Evolutionary conservation across 2,113 vertebrate species (phyloP).

Genomic region (Corynorhinus townsendii): DNA sequence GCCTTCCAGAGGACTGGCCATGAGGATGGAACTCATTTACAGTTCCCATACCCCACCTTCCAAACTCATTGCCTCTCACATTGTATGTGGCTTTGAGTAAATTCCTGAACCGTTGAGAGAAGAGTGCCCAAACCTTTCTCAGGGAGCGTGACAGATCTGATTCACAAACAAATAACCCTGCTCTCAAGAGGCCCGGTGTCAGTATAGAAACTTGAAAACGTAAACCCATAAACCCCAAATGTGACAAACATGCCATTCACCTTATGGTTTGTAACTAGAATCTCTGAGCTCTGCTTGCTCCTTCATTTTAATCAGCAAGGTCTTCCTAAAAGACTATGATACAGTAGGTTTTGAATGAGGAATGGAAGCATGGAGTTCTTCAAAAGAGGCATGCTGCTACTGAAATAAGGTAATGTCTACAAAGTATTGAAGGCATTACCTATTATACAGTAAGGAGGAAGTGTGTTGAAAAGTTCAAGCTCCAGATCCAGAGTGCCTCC

Average conservation of each 20-base stretch:
- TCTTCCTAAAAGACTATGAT: not conserved
- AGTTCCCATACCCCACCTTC: rapidly evolving
- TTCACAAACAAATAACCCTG: not conserved
- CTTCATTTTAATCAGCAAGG: not conserved
- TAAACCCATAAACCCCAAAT: not conserved
- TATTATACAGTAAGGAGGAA: not conserved
- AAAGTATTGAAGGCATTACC: not conserved
- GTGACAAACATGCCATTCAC: not conserved
- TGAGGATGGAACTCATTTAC: not conserved
- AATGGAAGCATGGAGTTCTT: not conserved
- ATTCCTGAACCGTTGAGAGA: not conserved
- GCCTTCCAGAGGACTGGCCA: not conserved
- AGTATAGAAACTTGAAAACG: not conserved
- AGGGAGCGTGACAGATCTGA: not conserved
- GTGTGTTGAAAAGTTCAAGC: not conserved
- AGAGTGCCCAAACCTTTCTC: not conserved
- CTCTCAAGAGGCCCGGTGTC: not conserved
- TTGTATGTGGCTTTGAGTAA: not conserved
- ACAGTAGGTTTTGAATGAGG: not conserved
- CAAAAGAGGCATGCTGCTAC: not conserved
- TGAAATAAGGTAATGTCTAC: not conserved
- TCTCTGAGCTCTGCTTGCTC: not conserved
- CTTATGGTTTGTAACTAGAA: not conserved
- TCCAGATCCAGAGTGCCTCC: not conserved
- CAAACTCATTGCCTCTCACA: not conserved